Evolutionary conservation across 2,797 vertebrate genomes (phyloP), one percentile per base, ranked within the genome.

Genomic region (Gorsachius magnificus): DNA sequence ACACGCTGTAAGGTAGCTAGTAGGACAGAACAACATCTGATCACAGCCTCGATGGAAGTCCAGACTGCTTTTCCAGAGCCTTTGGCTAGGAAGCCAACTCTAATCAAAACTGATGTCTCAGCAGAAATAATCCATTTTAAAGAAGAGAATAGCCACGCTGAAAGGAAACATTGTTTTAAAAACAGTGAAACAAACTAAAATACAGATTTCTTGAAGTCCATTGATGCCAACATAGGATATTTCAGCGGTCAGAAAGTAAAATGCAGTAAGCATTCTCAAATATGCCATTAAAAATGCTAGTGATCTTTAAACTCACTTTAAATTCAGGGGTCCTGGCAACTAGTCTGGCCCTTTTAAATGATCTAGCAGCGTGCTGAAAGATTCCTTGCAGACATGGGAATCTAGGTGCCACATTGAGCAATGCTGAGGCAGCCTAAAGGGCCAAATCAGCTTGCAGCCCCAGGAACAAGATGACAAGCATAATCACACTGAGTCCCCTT

Each of bases 31-130:
- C 28, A 85, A n/a, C 60, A 75, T 89, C 57, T 90, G 68, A 77
- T 75, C 79, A 77, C 81, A 93, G 61, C 38, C 81, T 87, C 1
- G 0, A 28, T 64, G 57, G 70, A 87, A 93, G 69, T 74, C 88
- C 84, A 87, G 81, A 53, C 74, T 13, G 71, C 60, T 91, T 92
- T 87, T 60, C 81, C 64, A 69, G 41, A 93, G 63, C 57, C 46
- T 86, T 50, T 10, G 51, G 89, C 93, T 87, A 84, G 58, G 58
- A 95, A 93, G 85, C 51, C 64, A 92, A 38, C 38, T 87, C 45
- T 94, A 92, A 96, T 94, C 26, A 90, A 93, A 96, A 95, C 12
- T 76, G 89, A 94, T 94, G 51, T 65, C 71, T 93, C 93, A 94
- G 89, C 87, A 91, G 71, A 94, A 96, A 85, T 45, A 90, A 81